Percentiles rank a stretch among this genome's conserved stretches.
phyloP scores from a whole-genome alignment of 35 echinoderm and acorn worm genomes.

The Holothuria glaberrima region DNA sequence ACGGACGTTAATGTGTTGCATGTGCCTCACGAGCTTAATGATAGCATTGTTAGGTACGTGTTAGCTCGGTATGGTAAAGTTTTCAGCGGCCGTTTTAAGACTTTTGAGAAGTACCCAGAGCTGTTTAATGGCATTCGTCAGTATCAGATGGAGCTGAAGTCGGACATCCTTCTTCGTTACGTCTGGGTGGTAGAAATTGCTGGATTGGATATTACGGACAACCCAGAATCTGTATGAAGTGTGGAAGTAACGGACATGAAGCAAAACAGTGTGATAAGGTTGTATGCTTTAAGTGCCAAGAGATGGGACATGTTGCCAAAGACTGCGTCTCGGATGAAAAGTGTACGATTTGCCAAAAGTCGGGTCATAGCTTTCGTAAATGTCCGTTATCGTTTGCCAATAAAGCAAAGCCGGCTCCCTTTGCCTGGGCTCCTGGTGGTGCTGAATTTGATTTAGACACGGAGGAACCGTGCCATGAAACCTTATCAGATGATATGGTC shows the following conservation, averaged over 20 bases:
- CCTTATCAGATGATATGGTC: too few relatives aligned
- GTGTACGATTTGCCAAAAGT: slow-evolving; percentile 32
- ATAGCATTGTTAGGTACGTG: slow-evolving; percentile 11
- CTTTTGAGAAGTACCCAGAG: background rate
- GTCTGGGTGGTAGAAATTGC: slow-evolving; percentile 36
- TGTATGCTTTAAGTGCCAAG: slow-evolving; percentile 22
- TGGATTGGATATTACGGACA: slow-evolving; percentile 28
- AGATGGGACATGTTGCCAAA: slow-evolving; percentile 24
- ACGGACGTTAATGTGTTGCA: slow-evolving; percentile 36
- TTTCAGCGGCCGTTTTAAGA: background rate
- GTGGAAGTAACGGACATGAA: background rate
- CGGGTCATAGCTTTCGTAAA: slow-evolving; percentile 4
- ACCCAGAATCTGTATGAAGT: slow-evolving; percentile 37
- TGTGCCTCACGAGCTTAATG: slow-evolving; percentile 27
- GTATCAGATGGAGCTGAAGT: background rate
- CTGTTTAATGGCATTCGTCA: slow-evolving; percentile 45
- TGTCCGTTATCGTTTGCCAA: slow-evolving; percentile 44
- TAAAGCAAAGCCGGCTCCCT: background rate
- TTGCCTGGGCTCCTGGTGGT: background rate
- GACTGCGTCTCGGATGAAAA: background rate
- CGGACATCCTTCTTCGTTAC: slow-evolving; percentile 8
- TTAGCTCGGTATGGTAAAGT: slow-evolving; percentile 17
- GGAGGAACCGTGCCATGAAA: too few relatives aligned
- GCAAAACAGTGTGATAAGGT: slow-evolving; percentile 25
- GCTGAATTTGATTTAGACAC: background rate